Evolutionary conservation across 2,113 vertebrate genomes (phyloP).

Genomic region (Phocoena phocoena): DNA sequence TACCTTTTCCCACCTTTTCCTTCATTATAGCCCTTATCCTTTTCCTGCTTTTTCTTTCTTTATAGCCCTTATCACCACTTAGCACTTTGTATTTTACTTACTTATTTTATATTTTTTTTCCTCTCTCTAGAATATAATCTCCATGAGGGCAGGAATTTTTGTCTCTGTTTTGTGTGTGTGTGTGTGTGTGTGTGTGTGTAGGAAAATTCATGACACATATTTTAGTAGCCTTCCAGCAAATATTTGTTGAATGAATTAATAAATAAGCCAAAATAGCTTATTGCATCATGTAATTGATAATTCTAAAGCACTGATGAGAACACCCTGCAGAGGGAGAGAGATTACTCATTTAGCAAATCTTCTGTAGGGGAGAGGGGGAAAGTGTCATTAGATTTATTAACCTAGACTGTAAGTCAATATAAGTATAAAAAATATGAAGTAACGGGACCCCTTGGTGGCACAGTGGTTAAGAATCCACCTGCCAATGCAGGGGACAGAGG

Average conservation of each 20-base stretch:
- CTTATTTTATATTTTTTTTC: conserved; percentile 37
- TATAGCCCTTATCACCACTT: background rate
- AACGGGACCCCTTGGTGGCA: too few species aligned
- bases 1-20: background rate
- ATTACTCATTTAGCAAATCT: background rate
- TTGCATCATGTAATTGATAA: background rate
- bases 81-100: background rate
- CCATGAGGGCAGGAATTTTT: background rate
- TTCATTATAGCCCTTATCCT: background rate
- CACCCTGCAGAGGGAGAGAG: background rate
- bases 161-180: background rate
- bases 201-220: background rate
- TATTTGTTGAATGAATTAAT: conserved; percentile 21
- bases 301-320: background rate
- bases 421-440: background rate
- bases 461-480: too few species aligned
- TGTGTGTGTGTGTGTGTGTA: background rate
- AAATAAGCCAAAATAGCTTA: background rate
- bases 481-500: too few species aligned
- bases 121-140: background rate
- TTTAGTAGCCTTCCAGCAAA: background rate
- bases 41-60: background rate
- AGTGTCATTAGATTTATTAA: conserved; percentile 11
- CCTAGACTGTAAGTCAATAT: background rate
- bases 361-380: background rate